These are phyloP conservation scores for Pachycephus smyrnensis DNA, from an alignment of 2,888 invertebrate genomes.

Conservation along the genomic window DNA sequence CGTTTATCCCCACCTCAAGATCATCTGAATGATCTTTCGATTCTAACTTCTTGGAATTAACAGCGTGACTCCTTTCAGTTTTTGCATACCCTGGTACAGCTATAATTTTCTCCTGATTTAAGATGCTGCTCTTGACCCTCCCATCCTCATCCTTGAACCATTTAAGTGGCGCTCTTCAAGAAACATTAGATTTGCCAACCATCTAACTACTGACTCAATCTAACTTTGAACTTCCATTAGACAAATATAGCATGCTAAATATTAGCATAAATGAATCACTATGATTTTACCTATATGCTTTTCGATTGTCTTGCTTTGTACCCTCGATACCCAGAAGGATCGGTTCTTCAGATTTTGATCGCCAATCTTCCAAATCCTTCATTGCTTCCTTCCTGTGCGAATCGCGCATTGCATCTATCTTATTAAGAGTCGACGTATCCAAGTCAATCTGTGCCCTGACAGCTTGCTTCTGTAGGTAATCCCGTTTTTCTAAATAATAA, in stretches of 20 bases:
- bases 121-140: constrained; percentile 25
- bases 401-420: constrained; percentile 76
- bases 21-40: not conserved
- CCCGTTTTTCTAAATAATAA: constrained; percentile 65
- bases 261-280: not conserved
- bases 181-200: not conserved
- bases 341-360: constrained; percentile 54
- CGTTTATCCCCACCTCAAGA: not conserved
- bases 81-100: not conserved
- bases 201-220: not conserved
- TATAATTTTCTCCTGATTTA: not conserved
- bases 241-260: not conserved
- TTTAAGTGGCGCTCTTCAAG: constrained; percentile 45
- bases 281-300: constrained; percentile 45
- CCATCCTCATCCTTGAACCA: constrained; percentile 45
- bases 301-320: constrained; percentile 48
- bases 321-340: constrained; percentile 38
- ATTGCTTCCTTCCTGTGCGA: constrained; percentile 75
- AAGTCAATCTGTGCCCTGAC: constrained; percentile 73
- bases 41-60: not conserved
- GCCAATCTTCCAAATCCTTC: constrained; percentile 76
- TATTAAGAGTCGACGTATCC: constrained; percentile 71
- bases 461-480: constrained; percentile 72
- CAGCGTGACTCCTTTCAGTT: not conserved
- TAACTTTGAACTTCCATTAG: constrained; percentile 5